Conservation (phyloP, 2,888 invertebrate genomes). For the Adineta ricciae region DNA sequence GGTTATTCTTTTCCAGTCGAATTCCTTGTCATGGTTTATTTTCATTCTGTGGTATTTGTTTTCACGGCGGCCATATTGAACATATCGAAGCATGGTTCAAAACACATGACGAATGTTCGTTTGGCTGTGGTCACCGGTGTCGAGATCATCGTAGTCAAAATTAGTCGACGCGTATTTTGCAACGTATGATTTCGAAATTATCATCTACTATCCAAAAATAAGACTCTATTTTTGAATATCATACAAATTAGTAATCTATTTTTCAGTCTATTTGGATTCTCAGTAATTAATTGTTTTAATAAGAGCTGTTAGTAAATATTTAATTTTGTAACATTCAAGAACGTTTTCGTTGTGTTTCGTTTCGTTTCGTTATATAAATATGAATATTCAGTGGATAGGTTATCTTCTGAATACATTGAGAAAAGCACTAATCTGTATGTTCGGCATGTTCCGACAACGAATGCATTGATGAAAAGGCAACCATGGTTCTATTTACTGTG, state of each 20-base stretch:
- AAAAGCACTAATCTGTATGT: too few relatives aligned
- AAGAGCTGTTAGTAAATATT: too few relatives aligned
- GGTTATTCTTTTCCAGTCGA: neutral
- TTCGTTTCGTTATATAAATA: too few relatives aligned
- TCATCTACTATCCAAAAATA: neutral
- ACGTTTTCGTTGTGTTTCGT: neutral
- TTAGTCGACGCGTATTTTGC: neutral
- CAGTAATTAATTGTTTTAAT: too few relatives aligned
- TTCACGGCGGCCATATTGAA: neutral
- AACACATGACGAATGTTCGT: slow-evolving; percentile 13
- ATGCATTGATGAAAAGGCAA: too few relatives aligned
- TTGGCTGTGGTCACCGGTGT: slow-evolving; percentile 1
- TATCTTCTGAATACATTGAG: too few relatives aligned
- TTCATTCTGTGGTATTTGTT: slow-evolving; percentile 11
- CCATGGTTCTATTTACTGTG: too few relatives aligned
- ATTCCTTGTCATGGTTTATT: neutral
- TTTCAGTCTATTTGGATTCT: too few relatives aligned
- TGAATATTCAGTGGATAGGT: too few relatives aligned
- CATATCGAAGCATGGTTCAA: neutral
- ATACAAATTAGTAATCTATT: neutral
- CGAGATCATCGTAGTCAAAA: neutral
- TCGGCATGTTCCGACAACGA: too few relatives aligned
- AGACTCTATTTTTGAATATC: neutral
- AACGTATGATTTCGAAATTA: neutral
- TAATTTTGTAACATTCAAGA: neutral